Conservation (phyloP, 2,797 vertebrate genomes). For the Rhinoraja longicauda region DNA sequence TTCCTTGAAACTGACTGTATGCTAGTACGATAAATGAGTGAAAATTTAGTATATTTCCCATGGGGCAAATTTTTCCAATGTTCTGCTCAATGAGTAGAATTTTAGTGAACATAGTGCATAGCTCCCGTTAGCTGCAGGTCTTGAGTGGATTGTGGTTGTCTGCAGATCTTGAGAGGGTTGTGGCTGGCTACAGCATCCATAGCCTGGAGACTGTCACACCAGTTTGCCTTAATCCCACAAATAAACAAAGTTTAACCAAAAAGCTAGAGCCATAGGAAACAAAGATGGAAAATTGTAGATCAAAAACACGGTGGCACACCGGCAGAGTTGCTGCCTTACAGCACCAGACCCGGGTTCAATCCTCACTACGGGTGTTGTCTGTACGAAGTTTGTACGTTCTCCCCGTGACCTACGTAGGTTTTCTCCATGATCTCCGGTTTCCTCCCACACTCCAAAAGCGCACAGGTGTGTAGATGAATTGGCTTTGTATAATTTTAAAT, state of each 20-base stretch:
- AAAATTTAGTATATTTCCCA: not conserved
- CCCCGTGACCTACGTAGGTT: too few species aligned
- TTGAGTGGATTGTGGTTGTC: not conserved
- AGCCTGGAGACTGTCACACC: not conserved
- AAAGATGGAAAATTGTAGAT: not conserved
- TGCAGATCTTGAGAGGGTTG: not conserved
- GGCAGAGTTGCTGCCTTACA: too few species aligned
- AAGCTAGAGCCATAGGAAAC: not conserved
- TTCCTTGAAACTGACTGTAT: not conserved
- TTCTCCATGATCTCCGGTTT: too few species aligned
- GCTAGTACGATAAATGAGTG: not conserved
- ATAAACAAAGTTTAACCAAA: not conserved
- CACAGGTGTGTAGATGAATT: too few species aligned
- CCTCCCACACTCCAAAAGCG: too few species aligned
- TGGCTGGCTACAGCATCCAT: not conserved
- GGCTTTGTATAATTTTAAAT: too few species aligned
- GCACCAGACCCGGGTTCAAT: too few species aligned
- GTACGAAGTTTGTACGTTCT: too few species aligned
- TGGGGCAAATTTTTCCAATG: not conserved
- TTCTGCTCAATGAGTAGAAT: not conserved
- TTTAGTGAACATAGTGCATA: not conserved
- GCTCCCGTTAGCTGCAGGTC: not conserved
- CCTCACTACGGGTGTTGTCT: too few species aligned
- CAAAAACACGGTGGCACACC: not conserved
- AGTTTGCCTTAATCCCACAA: not conserved